A percentile compares a stretch with the other conserved stretches of the same genome.
Evolutionary conservation across 2,888 invertebrate species (phyloP).

Genomic region (Temnothorax ravouxi): DNA sequence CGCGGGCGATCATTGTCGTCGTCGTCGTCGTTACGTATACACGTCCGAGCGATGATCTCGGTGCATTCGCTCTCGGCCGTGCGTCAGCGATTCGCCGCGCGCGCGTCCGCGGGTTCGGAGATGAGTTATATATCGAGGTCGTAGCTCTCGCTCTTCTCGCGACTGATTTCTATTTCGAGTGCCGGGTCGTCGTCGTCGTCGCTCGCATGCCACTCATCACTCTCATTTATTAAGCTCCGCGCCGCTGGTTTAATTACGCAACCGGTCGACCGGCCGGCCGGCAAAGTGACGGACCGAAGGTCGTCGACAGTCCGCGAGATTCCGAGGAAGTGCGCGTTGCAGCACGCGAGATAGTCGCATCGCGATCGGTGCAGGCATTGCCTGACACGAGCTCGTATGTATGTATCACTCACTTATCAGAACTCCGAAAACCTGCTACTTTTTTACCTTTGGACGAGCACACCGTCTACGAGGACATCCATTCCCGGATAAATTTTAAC

Average conservation of each 20-base stretch:
- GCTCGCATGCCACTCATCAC: constrained; percentile 71
- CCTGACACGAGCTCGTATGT: not conserved
- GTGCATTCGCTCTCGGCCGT: constrained; percentile 20
- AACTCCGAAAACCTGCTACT: not conserved
- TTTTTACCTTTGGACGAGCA: not conserved
- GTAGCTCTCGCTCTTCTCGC: constrained; percentile 63
- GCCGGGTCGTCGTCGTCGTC: constrained; percentile 63
- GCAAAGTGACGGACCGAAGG: constrained; percentile 72
- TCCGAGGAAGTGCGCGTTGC: constrained; percentile 8
- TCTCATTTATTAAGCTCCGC: constrained; percentile 72
- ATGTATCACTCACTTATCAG: not conserved
- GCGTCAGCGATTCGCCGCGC: constrained; percentile 36
- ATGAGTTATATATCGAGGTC: constrained; percentile 72
- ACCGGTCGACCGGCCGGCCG: constrained; percentile 57
- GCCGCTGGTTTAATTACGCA: constrained; percentile 76
- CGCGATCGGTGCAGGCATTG: not conserved
- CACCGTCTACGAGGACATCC: not conserved
- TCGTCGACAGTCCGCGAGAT: constrained; percentile 67
- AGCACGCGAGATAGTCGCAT: constrained; percentile 40
- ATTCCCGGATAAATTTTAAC: not conserved
- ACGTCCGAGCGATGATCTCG: constrained; percentile 43
- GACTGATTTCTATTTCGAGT: constrained; percentile 75
- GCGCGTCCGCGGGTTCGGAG: constrained; percentile 27
- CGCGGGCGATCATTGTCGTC: not conserved
- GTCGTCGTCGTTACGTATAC: constrained; percentile 9